Evolutionary conservation across 2,113 vertebrate species (phyloP), one percentile per base, ranked within the genome.

Genomic region (Furnarius figulus): DNA sequence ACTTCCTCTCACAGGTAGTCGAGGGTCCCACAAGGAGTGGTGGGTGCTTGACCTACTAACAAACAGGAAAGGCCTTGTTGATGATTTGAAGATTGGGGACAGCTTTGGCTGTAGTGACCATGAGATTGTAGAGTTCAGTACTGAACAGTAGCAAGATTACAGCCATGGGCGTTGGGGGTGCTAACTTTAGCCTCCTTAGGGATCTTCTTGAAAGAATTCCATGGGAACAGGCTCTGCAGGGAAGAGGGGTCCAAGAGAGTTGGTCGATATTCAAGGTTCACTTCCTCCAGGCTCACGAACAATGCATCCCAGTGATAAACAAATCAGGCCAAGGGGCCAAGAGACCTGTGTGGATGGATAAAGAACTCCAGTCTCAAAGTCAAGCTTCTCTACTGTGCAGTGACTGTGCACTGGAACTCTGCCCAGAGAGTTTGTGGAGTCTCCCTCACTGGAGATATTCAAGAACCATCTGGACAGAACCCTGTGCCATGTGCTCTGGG

Each of bases 21-120:
- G 31, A 55, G 42, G 31, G 42, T 42, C 31, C 85, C 35, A 49
- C 21, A 65, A 10, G 50, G 67, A 66, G 37, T 33, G 31, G 28
- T 62, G 50, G 21, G 25, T 80, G 50, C 59, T 22, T 0, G 0
- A 50, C 21, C 75, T 4, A 22, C 25, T 15, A 6, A 77, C 10
- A 47, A 62, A 62, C 56, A 56, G 56, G 12, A 30, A 55, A 40
- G n/a, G 49, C 35, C 25, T 42, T 50, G 21, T 25, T 65, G 86
- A 68, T 28, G 35, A 8, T 20, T 37, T 13, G 50, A 19, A 5
- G 3, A 17, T 18, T 73, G 49, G 17, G 25, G 35, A 35, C 58
- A 80, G 68, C 50, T 27, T 20, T 81, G 59, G 68, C 44, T 73
- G 44, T 33, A 58, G 35, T 22, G 58, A 49, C 25, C 35, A 19